phyloP scores from a whole-genome alignment of 2,888 invertebrate species.

The Eulithis testata region DNA sequence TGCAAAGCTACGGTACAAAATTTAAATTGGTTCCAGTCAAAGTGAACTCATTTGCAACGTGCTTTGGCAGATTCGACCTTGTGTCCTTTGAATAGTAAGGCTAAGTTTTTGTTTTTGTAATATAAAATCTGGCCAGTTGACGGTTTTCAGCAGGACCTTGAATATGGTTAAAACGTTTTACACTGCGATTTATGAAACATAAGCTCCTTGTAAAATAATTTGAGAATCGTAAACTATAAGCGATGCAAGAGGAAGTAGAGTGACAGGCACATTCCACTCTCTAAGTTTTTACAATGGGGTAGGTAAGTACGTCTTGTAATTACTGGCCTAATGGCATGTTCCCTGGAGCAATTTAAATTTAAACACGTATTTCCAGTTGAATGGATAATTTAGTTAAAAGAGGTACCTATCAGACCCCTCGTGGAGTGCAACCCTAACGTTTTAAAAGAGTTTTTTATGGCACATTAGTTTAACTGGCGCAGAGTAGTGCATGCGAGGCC shows the following conservation, averaged over 20 bases:
- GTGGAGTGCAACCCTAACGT: conserved; percentile 26
- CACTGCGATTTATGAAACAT: background rate
- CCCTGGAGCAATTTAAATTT: conserved; percentile 23
- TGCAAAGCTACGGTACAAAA: conserved; percentile 22
- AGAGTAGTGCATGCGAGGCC: conserved; percentile 6
- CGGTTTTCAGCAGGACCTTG: conserved; percentile 2
- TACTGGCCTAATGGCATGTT: conserved; percentile 21
- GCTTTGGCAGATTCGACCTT: conserved; percentile 9
- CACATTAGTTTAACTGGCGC: conserved; percentile 12
- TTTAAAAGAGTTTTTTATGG: conserved; percentile 25
- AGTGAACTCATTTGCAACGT: conserved; percentile 11
- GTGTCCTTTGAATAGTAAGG: conserved; percentile 2
- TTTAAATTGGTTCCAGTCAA: conserved; percentile 14
- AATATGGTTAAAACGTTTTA: background rate
- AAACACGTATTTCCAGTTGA: conserved; percentile 28
- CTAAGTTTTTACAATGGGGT: conserved; percentile 14
- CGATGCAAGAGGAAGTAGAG: conserved; percentile 2
- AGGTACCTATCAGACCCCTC: conserved; percentile 18
- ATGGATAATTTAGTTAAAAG: conserved; percentile 26
- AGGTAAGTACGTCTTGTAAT: conserved; percentile 15
- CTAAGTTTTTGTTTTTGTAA: background rate
- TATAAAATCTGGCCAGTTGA: background rate
- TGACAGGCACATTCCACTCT: conserved; percentile 22
- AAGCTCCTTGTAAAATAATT: no score
- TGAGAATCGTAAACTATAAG: no score